Base-by-base conservation (phyloP, 2,797 vertebrate species). In the Schizopygopsis pylzovi region DNA sequence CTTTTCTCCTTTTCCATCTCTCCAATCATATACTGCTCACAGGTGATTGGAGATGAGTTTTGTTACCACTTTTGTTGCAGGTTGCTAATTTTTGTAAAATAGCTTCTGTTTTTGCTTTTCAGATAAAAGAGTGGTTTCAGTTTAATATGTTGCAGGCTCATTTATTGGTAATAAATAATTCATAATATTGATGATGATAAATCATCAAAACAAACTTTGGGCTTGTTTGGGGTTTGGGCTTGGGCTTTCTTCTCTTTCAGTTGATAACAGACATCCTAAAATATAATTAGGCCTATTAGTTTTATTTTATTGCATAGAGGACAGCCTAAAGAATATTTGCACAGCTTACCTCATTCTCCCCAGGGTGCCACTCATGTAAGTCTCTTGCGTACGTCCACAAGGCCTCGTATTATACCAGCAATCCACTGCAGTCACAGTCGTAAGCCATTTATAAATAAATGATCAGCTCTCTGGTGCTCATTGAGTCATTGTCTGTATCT, bases 371-470 rank as follows among this genome's bases (percentile, higher is more conserved):
- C 49, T 78, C 63, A 33, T 22, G 15, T 28, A 52, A 54, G 83
- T 79, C 47, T 84, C 75, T 79, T 71, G 33, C 5, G n/a, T 33
- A 79, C 12, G 8, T 70, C 83, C 76, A 79, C 75, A 85, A 80
- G 54, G 54, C 54, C 84, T 49, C 43, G 63, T 52, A 77, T 65
- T 81, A 73, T 49, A 63, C 63, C 68, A 37, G 45, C 65, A 63
- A 73, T 71, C 65, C 65, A 71, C 67, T 39, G 77, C 49, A 72
- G 67, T 71, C 77, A 18, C 78, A 43, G 77, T 79, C 56, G 6
- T 72, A 80, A 73, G 84, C 77, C 77, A 61, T 63, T 85, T 85
- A 85, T 85, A 81, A 85, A 85, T 85, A 85, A 85, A 81, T 73
- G 3, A 85, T 85, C 77, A 85, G 84, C 54, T 81, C 77, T 85